phyloP scores from a whole-genome alignment of 2,113 vertebrate species.

The Pyxicephalus adspersus region DNA sequence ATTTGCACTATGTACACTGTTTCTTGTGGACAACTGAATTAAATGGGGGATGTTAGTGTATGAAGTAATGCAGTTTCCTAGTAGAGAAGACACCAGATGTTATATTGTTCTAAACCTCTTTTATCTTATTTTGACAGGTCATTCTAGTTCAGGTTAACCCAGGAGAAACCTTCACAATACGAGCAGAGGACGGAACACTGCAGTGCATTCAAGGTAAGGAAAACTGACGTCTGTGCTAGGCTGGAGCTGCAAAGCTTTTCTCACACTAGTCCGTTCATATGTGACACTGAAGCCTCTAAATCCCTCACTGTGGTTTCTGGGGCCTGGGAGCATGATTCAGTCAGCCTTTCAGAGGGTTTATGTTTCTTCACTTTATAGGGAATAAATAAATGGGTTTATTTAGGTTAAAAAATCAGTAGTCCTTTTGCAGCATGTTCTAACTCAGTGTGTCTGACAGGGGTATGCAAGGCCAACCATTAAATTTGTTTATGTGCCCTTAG shows the following conservation, averaged over 20 bases:
- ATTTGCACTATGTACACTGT: too few relatives aligned
- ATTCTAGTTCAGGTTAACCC: constrained; percentile 98
- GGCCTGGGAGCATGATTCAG: constrained; percentile 9
- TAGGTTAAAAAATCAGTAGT: constrained; percentile 2
- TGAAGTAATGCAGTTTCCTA: constrained; percentile 18
- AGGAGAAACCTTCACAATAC: constrained; percentile 95
- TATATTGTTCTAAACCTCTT: constrained; percentile 36
- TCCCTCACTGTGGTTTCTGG: constrained; percentile 30
- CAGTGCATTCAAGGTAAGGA: constrained; percentile 96
- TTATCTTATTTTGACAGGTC: constrained; percentile 76
- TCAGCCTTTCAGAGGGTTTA: constrained; percentile 18
- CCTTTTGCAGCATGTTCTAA: not conserved
- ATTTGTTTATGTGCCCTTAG: not conserved
- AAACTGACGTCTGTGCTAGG: constrained; percentile 20
- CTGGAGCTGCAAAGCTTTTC: constrained; percentile 12
- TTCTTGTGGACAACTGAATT: not conserved
- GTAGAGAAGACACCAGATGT: constrained; percentile 16
- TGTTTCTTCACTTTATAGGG: not conserved
- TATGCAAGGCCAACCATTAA: not conserved
- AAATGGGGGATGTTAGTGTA: not conserved
- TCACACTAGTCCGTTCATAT: constrained; percentile 31
- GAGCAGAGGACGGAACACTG: constrained; percentile 92
- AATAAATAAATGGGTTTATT: constrained; percentile 26
- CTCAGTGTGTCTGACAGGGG: not conserved
- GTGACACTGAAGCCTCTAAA: constrained; percentile 16